These are phyloP conservation scores for Trachelus stipa DNA, from an alignment of 2,888 invertebrate species.

Conservation along the genomic window DNA sequence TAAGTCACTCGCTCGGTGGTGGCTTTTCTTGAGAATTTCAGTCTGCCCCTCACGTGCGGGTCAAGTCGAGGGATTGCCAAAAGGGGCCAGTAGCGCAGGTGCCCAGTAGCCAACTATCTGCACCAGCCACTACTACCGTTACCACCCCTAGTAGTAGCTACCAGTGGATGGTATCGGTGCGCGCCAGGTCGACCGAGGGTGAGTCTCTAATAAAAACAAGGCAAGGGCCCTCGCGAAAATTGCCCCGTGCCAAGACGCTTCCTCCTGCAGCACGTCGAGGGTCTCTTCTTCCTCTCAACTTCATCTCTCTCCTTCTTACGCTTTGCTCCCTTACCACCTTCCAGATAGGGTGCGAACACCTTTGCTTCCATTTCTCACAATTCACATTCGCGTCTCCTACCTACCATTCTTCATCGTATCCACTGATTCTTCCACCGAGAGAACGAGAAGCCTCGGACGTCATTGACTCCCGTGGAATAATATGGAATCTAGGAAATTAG, in stretches of 20 bases:
- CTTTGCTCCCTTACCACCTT: background rate
- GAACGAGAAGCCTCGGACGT: background rate
- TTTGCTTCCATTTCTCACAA: background rate
- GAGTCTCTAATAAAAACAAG: constrained; percentile 35
- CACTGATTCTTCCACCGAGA: background rate
- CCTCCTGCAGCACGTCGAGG: constrained; percentile 28
- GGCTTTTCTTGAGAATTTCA: constrained; percentile 3
- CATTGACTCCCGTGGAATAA: background rate
- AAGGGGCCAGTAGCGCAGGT: background rate
- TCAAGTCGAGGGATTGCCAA: constrained; percentile 11
- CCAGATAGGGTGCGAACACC: background rate
- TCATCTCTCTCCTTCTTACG: background rate
- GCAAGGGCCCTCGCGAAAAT: constrained; percentile 37
- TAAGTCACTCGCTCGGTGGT: background rate
- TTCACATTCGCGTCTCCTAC: background rate
- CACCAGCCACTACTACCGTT: background rate
- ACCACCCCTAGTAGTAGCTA: background rate
- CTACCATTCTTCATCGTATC: background rate
- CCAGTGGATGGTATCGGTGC: background rate
- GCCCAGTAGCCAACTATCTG: background rate
- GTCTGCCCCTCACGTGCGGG: constrained; percentile 16
- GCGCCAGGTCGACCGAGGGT: constrained; percentile 8
- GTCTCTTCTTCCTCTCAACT: constrained; percentile 18
- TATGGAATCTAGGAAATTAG: background rate
- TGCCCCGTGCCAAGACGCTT: constrained; percentile 24